phyloP scores from a whole-genome alignment of 1,140 invertebrate genomes.

The Coelopa frigida region DNA sequence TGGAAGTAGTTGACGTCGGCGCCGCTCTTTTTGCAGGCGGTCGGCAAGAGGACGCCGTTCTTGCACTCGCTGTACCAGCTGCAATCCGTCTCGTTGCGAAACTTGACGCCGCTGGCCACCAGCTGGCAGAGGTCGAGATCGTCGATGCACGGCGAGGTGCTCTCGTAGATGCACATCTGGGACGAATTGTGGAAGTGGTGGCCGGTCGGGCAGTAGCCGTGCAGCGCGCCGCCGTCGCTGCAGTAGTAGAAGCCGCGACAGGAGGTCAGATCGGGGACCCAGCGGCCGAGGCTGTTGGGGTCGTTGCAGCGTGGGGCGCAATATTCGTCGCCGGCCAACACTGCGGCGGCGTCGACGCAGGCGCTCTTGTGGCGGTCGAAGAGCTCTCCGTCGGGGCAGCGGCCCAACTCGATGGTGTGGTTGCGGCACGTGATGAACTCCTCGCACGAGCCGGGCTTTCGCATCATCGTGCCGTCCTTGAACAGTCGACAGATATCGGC shows the following conservation, averaged over 20 bases:
- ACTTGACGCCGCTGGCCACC: constrained; percentile 20
- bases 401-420: constrained; percentile 8
- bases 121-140: constrained; percentile 31
- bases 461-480: constrained; percentile 22
- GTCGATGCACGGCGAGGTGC: constrained; percentile 24
- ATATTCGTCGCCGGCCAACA: constrained; percentile 11
- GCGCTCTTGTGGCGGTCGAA: constrained; percentile 16
- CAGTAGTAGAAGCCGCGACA: constrained; percentile 30
- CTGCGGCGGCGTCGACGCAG: constrained; percentile 16
- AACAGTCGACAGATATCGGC: constrained; percentile 34
- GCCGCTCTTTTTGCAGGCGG: constrained; percentile 12
- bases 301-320: constrained; percentile 29
- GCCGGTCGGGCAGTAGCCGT: constrained; percentile 14
- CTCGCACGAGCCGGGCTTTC: constrained; percentile 26
- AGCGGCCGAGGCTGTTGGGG: constrained; percentile 14
- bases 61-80: constrained; percentile 26
- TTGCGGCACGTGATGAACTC: constrained; percentile 26
- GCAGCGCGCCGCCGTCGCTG: constrained; percentile 11
- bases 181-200: constrained; percentile 26
- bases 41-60: constrained; percentile 6
- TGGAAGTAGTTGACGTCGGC: constrained; percentile 31
- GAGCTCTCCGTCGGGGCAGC: constrained; percentile 11
- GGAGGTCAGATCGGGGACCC: constrained; percentile 29
- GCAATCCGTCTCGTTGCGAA: constrained; percentile 26
- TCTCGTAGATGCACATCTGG: constrained; percentile 19